Percentiles rank a stretch among this genome's conserved stretches.
phyloP scores from a whole-genome alignment of 2,888 invertebrate genomes.

The Acanthosepion lycidas region DNA sequence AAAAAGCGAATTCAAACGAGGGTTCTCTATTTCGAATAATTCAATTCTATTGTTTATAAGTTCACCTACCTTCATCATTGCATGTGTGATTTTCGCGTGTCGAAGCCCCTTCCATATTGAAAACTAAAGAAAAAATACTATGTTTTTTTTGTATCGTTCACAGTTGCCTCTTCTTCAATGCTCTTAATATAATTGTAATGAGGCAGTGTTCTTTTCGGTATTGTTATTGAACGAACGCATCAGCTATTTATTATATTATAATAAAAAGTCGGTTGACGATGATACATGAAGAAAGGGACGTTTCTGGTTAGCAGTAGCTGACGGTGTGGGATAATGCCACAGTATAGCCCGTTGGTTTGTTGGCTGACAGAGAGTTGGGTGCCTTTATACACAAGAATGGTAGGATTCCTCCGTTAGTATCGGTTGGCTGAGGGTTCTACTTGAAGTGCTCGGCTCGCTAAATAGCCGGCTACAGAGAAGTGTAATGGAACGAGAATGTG shows the following conservation, averaged over 20 bases:
- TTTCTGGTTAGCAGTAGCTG: slow-evolving; percentile 6
- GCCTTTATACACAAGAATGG: neutral
- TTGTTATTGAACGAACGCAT: too few species aligned
- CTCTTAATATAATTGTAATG: too few species aligned
- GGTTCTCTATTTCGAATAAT: too few species aligned
- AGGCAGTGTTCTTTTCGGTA: too few species aligned
- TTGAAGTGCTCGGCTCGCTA: neutral
- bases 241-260: too few species aligned
- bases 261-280: too few species aligned
- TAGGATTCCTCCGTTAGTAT: neutral
- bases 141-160: neutral
- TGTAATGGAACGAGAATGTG: too few species aligned
- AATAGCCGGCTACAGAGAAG: neutral
- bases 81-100: neutral
- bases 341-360: neutral
- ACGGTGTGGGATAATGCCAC: neutral
- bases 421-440: neutral
- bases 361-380: neutral
- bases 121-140: neutral
- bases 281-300: too few species aligned
- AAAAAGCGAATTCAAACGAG: too few species aligned
- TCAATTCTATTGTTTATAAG: neutral
- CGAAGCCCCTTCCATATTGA: neutral
- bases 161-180: neutral
- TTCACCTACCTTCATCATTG: neutral